Evolutionary conservation across 2,888 invertebrate genomes (phyloP), one percentile per base, ranked within the genome.

Genomic region (Sabatieria punctata): DNA sequence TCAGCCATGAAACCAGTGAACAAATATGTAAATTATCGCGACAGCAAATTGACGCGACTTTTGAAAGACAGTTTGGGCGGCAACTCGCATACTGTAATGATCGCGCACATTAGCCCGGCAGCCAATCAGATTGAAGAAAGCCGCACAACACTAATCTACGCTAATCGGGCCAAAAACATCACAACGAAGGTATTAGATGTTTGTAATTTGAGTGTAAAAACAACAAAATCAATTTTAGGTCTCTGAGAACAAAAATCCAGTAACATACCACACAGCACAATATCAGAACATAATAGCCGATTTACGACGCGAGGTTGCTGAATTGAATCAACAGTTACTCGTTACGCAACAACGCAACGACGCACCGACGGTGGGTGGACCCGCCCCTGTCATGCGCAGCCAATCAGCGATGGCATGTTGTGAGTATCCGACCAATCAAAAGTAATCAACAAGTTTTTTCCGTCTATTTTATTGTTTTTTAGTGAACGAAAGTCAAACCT

Each of bases 61-160:
- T 72, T 91, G 50, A 70, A 70, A 55, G 70, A 73, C 57, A 64
- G 70, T 6, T 58, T 71, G 21, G 68, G 69, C 8, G 38, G 38
- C n/a, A 38, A 38, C 22, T 38, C 8, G 18, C n/a, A 49, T 22
- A 49, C 48, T n/a, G 45, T 38, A 24, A 42, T 40, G 41, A 45
- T 30, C 39, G 45, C 22, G 13, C 26, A 42, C 51, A 21, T 38
- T 58, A 36, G 49, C 15, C 85, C 91, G 0, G 80, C 82, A 30
- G 75, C 75, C 18, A 68, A 72, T 6, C 80, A 84, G 60, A 78
- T 83, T 26, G 91, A 93, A 63, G 91, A 93, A 67, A 83, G 85
- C 2, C 77, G 86, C 56, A 93, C 89, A 61, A 93, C 93, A 0
- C 71, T 93, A 25, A 79, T 85, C 41, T 93, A 93, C 68, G 91